phyloP scores from a whole-genome alignment of 2,888 invertebrate species.

The Sinhomidia bicolor region DNA sequence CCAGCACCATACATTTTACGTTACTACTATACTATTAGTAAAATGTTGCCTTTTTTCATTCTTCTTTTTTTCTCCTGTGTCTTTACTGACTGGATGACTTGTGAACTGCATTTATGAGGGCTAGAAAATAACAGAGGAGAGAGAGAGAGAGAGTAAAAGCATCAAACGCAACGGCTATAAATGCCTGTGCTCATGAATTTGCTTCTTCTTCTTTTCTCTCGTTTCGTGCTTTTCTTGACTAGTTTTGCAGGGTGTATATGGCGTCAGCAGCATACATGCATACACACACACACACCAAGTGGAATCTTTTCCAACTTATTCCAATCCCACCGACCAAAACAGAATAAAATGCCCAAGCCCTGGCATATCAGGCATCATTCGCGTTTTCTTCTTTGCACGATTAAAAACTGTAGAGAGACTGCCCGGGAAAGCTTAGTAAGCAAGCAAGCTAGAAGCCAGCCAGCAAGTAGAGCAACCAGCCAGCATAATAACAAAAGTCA shows the following conservation, averaged over 20 bases:
- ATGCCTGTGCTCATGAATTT: not conserved
- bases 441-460: not conserved
- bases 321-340: slow-evolving; percentile 46
- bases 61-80: not conserved
- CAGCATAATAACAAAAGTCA: not conserved
- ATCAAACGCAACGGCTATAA: slow-evolving; percentile 23
- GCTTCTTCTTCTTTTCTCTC: not conserved
- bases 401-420: slow-evolving; percentile 52
- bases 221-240: not conserved
- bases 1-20: not conserved
- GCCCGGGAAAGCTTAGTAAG: slow-evolving; percentile 39
- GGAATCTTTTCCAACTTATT: slow-evolving; percentile 28
- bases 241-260: not conserved
- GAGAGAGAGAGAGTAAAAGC: not conserved
- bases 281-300: too few relatives aligned
- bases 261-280: too few relatives aligned
- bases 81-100: not conserved
- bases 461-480: not conserved
- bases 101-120: slow-evolving; percentile 19
- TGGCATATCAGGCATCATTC: slow-evolving; percentile 68
- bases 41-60: not conserved
- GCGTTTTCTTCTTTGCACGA: slow-evolving; percentile 66
- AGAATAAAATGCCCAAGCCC: slow-evolving; percentile 64
- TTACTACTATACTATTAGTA: not conserved
- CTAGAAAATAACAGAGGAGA: not conserved